phyloP scores from a whole-genome alignment of 2,797 vertebrate species.

The Parambassis ranga region DNA sequence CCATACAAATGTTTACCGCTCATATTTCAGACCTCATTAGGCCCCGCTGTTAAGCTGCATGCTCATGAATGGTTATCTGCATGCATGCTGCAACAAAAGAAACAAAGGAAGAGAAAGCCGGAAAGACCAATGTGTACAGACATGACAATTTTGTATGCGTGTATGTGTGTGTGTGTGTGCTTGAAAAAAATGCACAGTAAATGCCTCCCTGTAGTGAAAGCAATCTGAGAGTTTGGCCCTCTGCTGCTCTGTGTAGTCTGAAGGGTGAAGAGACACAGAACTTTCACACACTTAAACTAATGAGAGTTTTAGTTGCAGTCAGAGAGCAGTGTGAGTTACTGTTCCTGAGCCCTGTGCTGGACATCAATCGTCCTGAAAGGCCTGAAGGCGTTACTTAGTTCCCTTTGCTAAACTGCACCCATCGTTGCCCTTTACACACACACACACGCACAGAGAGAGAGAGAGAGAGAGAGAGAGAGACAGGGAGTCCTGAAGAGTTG shows the following conservation, averaged over 20 bases:
- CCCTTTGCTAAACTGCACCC: slow-evolving; percentile 39
- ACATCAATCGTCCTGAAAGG: slow-evolving; percentile 48
- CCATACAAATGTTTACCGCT: slow-evolving; percentile 81
- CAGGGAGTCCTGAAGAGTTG: no score
- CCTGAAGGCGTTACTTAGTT: slow-evolving; percentile 46
- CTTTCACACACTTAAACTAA: slow-evolving; percentile 69
- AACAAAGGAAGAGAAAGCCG: slow-evolving; percentile 1
- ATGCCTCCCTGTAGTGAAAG: slow-evolving; percentile 13
- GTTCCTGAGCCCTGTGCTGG: slow-evolving; percentile 46
- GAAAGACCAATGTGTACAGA: neutral
- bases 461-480: no score
- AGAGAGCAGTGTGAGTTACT: slow-evolving; percentile 54
- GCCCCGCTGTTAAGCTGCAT: slow-evolving; percentile 51
- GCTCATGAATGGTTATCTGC: slow-evolving; percentile 30
- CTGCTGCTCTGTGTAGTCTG: slow-evolving; percentile 25
- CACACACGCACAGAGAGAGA: neutral
- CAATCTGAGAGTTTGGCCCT: slow-evolving; percentile 42
- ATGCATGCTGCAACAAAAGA: slow-evolving; percentile 12
- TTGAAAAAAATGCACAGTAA: slow-evolving; percentile 13
- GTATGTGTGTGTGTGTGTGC: slow-evolving; percentile 1
- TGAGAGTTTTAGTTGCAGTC: slow-evolving; percentile 68
- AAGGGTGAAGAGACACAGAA: slow-evolving; percentile 43
- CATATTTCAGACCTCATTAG: slow-evolving; percentile 76
- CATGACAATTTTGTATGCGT: slow-evolving; percentile 14
- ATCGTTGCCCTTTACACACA: slow-evolving; percentile 20